Conservation (phyloP, 2,888 invertebrate species). For the Acanthosepion pharaonis region DNA sequence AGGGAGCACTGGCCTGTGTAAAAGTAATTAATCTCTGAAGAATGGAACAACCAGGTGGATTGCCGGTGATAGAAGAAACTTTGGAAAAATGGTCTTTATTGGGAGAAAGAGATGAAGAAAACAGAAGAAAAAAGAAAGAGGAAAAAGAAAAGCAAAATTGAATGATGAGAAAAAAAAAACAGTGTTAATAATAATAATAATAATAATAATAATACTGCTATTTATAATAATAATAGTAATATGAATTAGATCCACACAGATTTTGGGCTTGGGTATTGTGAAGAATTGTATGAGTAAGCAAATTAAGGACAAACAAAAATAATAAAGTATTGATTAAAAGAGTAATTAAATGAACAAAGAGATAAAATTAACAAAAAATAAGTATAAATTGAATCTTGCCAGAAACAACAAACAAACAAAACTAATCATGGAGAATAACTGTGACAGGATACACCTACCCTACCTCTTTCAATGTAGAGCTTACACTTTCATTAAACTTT, state of each 20-base stretch:
- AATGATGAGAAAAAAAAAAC: background rate
- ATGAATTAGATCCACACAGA: background rate
- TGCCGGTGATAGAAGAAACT: background rate
- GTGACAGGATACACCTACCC: no score
- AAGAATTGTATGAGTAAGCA: background rate
- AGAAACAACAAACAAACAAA: no score
- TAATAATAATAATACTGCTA: no score
- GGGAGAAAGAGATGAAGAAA: no score
- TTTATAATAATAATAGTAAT: background rate
- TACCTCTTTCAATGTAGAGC: no score
- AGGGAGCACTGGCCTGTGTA: background rate
- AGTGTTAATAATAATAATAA: background rate
- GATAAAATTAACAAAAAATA: background rate
- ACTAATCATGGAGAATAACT: background rate
- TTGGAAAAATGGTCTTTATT: background rate
- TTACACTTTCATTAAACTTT: no score
- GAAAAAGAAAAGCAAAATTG: background rate
- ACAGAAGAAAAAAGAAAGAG: background rate
- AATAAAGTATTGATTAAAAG: background rate
- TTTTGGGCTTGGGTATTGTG: background rate
- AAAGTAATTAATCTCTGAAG: conserved; percentile 11
- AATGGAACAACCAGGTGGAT: background rate
- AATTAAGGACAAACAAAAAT: background rate
- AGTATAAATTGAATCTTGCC: background rate
- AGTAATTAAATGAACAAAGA: background rate